A percentile compares a stretch with the other conserved stretches of the same genome.
Conservation (phyloP, 2,113 vertebrate genomes). For the Steatornis caripensis region DNA sequence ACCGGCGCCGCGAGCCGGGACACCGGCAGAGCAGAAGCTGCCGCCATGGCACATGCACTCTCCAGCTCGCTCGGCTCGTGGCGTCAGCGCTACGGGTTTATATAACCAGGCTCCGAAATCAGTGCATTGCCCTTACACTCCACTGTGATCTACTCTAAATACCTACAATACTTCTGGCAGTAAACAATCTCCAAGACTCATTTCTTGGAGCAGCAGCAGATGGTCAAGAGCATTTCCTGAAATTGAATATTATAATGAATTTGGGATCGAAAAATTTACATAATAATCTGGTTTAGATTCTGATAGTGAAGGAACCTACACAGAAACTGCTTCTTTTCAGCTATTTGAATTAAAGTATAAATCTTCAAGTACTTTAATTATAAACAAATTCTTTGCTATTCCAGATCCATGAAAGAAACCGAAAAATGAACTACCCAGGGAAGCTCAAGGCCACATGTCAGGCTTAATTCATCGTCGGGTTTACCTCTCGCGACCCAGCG, state of each 20-base stretch:
- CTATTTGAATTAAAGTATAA: background rate
- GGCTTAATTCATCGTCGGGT: background rate
- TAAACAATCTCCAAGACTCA: slow-evolving; percentile 48
- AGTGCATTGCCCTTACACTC: background rate
- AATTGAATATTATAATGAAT: slow-evolving; percentile 65
- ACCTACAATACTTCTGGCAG: background rate
- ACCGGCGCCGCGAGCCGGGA: accelerated
- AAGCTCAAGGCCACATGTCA: background rate
- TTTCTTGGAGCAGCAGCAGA: slow-evolving; percentile 54
- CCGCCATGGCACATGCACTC: accelerated
- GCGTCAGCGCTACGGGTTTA: background rate
- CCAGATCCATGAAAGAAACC: background rate
- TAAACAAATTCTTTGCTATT: slow-evolving; percentile 16
- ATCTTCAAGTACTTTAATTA: slow-evolving; percentile 48
- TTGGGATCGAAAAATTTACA: slow-evolving; percentile 50
- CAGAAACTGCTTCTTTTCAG: slow-evolving; percentile 37
- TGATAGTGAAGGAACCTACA: slow-evolving; percentile 22
- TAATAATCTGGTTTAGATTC: slow-evolving; percentile 57
- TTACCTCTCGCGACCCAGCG: background rate
- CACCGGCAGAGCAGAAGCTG: background rate
- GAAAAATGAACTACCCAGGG: slow-evolving; percentile 2
- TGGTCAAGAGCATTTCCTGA: slow-evolving; percentile 65
- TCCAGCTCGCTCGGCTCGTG: accelerated
- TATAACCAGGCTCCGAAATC: background rate
- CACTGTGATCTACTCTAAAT: background rate